Conservation (phyloP, 1,140 invertebrate species). For the Bacillus rossius region DNA sequence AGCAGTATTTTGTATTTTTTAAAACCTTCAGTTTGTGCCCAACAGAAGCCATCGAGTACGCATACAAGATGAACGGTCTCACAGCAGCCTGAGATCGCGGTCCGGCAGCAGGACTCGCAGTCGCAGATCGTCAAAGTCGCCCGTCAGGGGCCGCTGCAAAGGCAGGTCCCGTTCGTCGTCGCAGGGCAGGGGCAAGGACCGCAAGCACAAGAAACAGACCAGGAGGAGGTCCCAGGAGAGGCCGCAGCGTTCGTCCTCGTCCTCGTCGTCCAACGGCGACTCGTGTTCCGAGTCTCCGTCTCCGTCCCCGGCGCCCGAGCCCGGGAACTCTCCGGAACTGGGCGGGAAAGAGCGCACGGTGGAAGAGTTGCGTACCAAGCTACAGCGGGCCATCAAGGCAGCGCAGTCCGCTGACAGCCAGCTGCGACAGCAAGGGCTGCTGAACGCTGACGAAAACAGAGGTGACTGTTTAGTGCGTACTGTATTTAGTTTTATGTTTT, state of each 20-base stretch:
- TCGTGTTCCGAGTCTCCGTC: slow-evolving; percentile 32
- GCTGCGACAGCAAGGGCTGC: slow-evolving; percentile 15
- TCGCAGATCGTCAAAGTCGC: slow-evolving; percentile 36
- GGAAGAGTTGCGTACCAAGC: slow-evolving; percentile 14
- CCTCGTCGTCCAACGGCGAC: slow-evolving; percentile 28
- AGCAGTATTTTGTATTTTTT: background rate
- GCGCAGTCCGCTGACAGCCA: slow-evolving; percentile 17
- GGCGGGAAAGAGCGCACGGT: slow-evolving; percentile 8
- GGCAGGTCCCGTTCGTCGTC: slow-evolving; percentile 38
- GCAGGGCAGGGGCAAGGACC: background rate
- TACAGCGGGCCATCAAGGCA: slow-evolving; percentile 16
- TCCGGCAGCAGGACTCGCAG: slow-evolving; percentile 39
- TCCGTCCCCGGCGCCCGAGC: background rate
- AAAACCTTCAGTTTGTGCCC: background rate
- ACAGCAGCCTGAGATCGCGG: slow-evolving; percentile 27
- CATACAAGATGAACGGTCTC: background rate
- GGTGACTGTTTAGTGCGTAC: too few relatives aligned
- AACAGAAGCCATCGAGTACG: background rate
- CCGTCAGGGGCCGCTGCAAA: slow-evolving; percentile 33
- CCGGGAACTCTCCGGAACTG: background rate
- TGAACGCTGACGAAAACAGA: slow-evolving; percentile 13
- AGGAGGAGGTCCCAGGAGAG: slow-evolving; percentile 42
- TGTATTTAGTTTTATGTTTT: too few relatives aligned
- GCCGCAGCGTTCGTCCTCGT: slow-evolving; percentile 28
- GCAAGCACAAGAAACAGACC: slow-evolving; percentile 37